These are phyloP conservation scores for Taenioides sp. DNA, from an alignment of 2,797 vertebrate species.

Conservation along the genomic window DNA sequence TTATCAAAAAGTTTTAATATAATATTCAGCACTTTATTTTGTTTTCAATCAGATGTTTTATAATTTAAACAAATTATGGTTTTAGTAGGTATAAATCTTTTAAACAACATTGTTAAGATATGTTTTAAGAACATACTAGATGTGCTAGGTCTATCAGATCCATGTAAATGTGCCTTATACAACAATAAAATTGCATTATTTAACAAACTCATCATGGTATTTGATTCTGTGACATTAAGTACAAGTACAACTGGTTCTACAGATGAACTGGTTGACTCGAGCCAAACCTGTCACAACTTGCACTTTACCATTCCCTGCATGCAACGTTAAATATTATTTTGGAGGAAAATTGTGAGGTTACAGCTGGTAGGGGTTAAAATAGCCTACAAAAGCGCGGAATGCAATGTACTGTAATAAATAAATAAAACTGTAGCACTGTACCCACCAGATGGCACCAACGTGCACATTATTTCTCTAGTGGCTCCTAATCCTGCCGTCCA, in stretches of 20 bases:
- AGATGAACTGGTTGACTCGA: background rate
- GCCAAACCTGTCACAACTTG: background rate
- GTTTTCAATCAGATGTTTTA: constrained; percentile 7
- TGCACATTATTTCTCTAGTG: background rate
- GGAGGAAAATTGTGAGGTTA: background rate
- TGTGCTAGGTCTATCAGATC: background rate
- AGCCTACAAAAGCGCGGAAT: background rate
- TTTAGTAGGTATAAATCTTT: constrained; percentile 12
- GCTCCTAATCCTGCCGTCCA: background rate
- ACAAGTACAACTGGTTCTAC: background rate
- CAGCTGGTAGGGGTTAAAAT: too few relatives aligned
- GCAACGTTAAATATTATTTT: background rate
- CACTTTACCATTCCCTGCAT: background rate
- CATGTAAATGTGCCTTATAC: constrained; percentile 60
- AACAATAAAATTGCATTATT: constrained; percentile 45
- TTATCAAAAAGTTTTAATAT: background rate
- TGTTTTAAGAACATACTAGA: constrained; percentile 9
- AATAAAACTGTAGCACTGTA: background rate
- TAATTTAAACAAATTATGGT: background rate
- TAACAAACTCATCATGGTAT: background rate
- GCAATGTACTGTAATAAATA: background rate
- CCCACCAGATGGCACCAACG: constrained; percentile 45
- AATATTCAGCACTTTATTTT: constrained; percentile 36
- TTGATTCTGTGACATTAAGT: background rate
- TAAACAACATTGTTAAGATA: constrained; percentile 15